Evolutionary conservation across 2,888 invertebrate genomes (phyloP).

Genomic region (Hemithea aestivaria): DNA sequence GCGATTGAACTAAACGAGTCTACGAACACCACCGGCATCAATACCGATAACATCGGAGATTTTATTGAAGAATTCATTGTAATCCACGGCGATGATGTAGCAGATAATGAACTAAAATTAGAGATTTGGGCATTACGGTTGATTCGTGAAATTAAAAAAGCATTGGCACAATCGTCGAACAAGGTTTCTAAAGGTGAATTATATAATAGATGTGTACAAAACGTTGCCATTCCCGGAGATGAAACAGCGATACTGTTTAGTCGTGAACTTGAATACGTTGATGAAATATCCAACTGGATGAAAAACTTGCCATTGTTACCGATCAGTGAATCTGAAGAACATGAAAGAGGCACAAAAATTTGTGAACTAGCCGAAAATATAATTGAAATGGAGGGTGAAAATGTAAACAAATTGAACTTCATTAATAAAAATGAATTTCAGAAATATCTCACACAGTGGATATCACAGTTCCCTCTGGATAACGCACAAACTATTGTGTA

Average conservation of each 20-base stretch:
- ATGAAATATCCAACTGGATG: constrained; percentile 55
- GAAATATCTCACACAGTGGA: constrained; percentile 44
- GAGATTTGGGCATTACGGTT: constrained; percentile 48
- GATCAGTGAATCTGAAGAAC: constrained; percentile 26
- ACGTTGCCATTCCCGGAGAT: constrained; percentile 33
- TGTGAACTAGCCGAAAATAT: constrained; percentile 47
- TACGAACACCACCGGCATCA: constrained; percentile 21
- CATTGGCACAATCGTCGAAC: constrained; percentile 31
- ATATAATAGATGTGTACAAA: constrained; percentile 33
- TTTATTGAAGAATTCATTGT: constrained; percentile 48
- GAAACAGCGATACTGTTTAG: constrained; percentile 37
- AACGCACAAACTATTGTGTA: constrained; percentile 31
- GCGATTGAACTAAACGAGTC: constrained; percentile 9
- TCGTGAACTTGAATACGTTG: constrained; percentile 42
- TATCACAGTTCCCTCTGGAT: constrained; percentile 43
- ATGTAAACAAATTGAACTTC: constrained; percentile 22
- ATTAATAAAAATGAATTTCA: constrained; percentile 31
- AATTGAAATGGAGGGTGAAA: constrained; percentile 29
- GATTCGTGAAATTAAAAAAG: constrained; percentile 43
- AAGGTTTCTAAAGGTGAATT: constrained; percentile 33
- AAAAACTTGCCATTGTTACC: constrained; percentile 48
- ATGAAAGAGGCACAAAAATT: constrained; percentile 36
- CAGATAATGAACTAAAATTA: constrained; percentile 45
- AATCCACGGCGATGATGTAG: constrained; percentile 40
- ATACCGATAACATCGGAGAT: constrained; percentile 39